Evolutionary conservation across 23 tunicate species (phyloP).

Genomic region (Phallusia fumigata): DNA sequence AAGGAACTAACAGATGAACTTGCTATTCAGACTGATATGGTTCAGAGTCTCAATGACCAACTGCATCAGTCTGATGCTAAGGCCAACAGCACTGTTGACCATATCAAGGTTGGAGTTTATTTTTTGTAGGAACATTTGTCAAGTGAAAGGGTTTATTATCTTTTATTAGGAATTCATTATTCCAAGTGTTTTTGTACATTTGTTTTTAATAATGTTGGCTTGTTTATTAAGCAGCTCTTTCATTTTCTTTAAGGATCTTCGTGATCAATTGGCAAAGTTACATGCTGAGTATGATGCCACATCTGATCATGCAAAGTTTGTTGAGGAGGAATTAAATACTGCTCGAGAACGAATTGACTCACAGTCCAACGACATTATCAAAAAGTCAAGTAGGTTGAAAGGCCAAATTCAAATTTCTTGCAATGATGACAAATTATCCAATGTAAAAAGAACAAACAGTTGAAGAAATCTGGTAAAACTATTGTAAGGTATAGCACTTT

Average conservation of each 20-base stretch:
- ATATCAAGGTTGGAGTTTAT: conserved; percentile 35
- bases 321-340: conserved; percentile 52
- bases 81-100: conserved; percentile 54
- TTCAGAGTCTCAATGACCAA: conserved; percentile 35
- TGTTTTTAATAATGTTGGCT: too few relatives aligned
- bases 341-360: conserved; percentile 38
- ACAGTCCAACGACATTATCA: conserved; percentile 66
- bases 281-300: conserved; percentile 48
- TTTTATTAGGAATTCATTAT: too few relatives aligned
- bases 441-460: not conserved
- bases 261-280: conserved; percentile 41
- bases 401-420: too few relatives aligned
- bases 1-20: conserved; percentile 45
- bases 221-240: not conserved
- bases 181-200: too few relatives aligned
- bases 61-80: conserved; percentile 43
- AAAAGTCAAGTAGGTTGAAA: conserved; percentile 75
- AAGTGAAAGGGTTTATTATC: too few relatives aligned
- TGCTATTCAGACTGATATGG: conserved; percentile 43
- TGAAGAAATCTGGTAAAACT: not conserved
- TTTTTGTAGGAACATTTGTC: too few relatives aligned
- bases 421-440: too few relatives aligned
- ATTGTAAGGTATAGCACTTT: not conserved
- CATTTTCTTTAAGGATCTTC: conserved; percentile 46
- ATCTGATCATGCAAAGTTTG: conserved; percentile 20